phyloP scores from a whole-genome alignment of 2,888 invertebrate species.

The Microctonus brassicae region DNA sequence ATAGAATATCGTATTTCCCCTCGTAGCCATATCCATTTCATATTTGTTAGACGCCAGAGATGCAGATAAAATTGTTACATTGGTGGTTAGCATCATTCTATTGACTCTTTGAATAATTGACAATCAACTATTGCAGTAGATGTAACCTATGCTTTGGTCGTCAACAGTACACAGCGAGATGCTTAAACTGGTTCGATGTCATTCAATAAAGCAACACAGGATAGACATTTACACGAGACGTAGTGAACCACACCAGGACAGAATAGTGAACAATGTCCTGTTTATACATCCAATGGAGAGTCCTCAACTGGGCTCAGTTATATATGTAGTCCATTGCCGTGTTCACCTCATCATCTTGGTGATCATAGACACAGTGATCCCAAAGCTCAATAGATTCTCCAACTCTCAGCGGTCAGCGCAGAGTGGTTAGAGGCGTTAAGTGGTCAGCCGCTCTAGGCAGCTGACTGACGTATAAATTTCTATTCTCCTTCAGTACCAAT shows the following conservation, averaged over 20 bases:
- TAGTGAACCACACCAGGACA: background rate
- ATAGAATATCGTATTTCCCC: background rate
- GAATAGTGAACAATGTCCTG: background rate
- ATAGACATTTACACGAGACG: background rate
- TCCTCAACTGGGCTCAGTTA: background rate
- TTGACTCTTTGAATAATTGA: background rate
- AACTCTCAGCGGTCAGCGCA: conserved; percentile 1
- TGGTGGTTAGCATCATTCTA: background rate
- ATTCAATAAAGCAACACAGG: background rate
- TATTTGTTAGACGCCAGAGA: no score
- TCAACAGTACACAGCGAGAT: background rate
- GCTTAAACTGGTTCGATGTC: background rate
- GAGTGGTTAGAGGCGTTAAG: conserved; percentile 10
- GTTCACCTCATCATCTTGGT: conserved; percentile 18
- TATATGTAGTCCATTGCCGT: background rate
- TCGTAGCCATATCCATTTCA: background rate
- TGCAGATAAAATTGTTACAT: no score
- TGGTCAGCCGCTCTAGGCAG: conserved; percentile 8
- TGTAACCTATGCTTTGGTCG: background rate
- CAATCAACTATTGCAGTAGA: background rate
- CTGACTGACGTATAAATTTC: conserved; percentile 11
- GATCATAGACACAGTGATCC: background rate
- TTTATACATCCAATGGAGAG: background rate
- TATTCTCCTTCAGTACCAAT: conserved; percentile 16
- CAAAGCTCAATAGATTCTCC: conserved; percentile 8